Conservation (phyloP, 2,113 vertebrate species). For the Rhizomys pruinosus region DNA sequence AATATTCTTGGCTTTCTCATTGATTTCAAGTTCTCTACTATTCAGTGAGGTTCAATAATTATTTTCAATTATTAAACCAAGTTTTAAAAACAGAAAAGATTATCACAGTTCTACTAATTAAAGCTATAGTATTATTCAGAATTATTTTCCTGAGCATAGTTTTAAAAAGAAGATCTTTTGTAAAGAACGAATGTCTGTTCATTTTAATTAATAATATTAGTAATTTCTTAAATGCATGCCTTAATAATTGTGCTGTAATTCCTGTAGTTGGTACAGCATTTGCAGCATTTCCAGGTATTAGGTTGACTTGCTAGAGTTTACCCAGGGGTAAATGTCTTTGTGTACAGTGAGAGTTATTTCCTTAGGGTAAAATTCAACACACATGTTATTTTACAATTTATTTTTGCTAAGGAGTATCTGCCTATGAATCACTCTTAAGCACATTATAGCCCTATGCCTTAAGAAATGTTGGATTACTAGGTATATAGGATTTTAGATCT, state of each 20-base stretch:
- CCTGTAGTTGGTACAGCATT: background rate
- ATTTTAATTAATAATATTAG: constrained; percentile 24
- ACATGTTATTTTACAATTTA: background rate
- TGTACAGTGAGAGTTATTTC: constrained; percentile 6
- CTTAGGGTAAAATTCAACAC: background rate
- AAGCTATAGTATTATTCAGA: background rate
- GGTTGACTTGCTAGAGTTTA: background rate
- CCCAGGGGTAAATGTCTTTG: background rate
- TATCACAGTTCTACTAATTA: background rate
- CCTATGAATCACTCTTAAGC: background rate
- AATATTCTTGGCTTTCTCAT: background rate
- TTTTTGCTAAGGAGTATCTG: background rate
- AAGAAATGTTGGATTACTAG: background rate
- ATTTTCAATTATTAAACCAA: constrained; percentile 18
- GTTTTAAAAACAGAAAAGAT: constrained; percentile 7
- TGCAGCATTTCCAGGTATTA: background rate
- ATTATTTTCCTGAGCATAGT: background rate
- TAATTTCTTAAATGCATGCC: background rate
- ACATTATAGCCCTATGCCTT: background rate
- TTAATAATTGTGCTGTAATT: background rate
- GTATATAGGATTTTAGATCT: background rate
- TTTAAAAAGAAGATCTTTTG: background rate
- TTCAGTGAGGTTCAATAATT: background rate
- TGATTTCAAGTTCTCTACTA: background rate
- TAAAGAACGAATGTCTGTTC: background rate